A percentile compares a stretch with the other conserved stretches of the same genome.
These are phyloP conservation scores for Arnoldichthys spilopterus DNA, from an alignment of 2,797 vertebrate genomes.

Conservation along the genomic window DNA sequence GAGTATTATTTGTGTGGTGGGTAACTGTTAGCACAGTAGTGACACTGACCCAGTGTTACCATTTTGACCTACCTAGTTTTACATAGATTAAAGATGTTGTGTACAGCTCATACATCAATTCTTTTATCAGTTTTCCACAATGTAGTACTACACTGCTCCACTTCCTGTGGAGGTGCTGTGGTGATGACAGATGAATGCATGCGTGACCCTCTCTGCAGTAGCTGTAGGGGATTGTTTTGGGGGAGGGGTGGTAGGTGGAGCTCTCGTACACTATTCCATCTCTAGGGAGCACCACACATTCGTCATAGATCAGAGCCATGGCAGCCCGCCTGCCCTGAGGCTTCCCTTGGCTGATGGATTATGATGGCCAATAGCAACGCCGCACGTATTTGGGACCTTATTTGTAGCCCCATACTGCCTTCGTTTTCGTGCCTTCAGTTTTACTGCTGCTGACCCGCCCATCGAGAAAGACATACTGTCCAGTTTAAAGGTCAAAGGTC, in stretches of 20 bases:
- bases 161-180: conserved; percentile 3
- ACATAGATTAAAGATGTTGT: background rate
- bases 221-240: conserved; percentile 11
- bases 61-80: too few species aligned
- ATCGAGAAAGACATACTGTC: conserved; percentile 30
- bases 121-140: conserved; percentile 14
- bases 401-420: background rate
- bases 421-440: conserved; percentile 2
- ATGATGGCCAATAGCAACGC: conserved; percentile 19
- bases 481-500: conserved; percentile 40
- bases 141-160: background rate
- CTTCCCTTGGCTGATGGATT: conserved; percentile 37
- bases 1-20: too few species aligned
- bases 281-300: conserved; percentile 29
- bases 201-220: conserved; percentile 16
- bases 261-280: conserved; percentile 25
- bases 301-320: conserved; percentile 42
- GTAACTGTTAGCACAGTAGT: too few species aligned
- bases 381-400: conserved; percentile 19
- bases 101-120: conserved; percentile 1
- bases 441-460: conserved; percentile 20
- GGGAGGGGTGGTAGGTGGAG: conserved; percentile 21
- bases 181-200: conserved; percentile 33
- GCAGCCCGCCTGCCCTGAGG: conserved; percentile 21
- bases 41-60: too few species aligned